phyloP scores from a whole-genome alignment of 2,797 vertebrate genomes.

The Serranus cabrilla region DNA sequence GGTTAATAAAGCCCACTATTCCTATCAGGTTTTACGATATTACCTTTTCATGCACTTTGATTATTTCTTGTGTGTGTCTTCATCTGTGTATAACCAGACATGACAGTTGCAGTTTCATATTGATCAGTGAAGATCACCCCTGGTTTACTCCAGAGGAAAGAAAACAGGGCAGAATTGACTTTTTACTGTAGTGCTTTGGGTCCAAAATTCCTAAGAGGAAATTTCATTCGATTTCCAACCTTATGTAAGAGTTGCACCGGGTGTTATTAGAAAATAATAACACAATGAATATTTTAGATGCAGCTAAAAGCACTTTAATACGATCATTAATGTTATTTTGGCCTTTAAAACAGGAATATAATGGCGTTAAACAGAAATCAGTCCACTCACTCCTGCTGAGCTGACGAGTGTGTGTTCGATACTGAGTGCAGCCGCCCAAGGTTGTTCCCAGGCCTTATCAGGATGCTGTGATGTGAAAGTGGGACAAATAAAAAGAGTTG shows the following conservation, averaged over 20 bases:
- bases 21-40: conserved; percentile 30
- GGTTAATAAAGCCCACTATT: conserved; percentile 26
- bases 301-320: conserved; percentile 55
- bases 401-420: conserved; percentile 44
- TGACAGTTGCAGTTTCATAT: conserved; percentile 49
- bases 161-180: conserved; percentile 19
- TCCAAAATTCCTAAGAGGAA: conserved; percentile 38
- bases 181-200: conserved; percentile 23
- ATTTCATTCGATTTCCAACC: conserved; percentile 52
- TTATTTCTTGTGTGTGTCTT: conserved; percentile 19
- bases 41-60: conserved; percentile 15
- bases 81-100: conserved; percentile 43
- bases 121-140: conserved; percentile 50
- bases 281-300: conserved; percentile 59
- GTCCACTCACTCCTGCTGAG: conserved; percentile 28
- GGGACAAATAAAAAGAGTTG: conserved; percentile 59
- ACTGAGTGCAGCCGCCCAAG: conserved; percentile 47
- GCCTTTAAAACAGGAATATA: conserved; percentile 43
- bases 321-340: conserved; percentile 58
- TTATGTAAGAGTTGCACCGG: conserved; percentile 38
- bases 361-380: conserved; percentile 57
- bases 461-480: conserved; percentile 61
- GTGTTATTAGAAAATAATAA: conserved; percentile 71
- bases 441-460: conserved; percentile 58
- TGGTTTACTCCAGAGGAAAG: conserved; percentile 19